Percentiles rank a stretch among this genome's conserved stretches.
Evolutionary conservation across 2,888 invertebrate species (phyloP).

Genomic region (Lycaena phlaeas): DNA sequence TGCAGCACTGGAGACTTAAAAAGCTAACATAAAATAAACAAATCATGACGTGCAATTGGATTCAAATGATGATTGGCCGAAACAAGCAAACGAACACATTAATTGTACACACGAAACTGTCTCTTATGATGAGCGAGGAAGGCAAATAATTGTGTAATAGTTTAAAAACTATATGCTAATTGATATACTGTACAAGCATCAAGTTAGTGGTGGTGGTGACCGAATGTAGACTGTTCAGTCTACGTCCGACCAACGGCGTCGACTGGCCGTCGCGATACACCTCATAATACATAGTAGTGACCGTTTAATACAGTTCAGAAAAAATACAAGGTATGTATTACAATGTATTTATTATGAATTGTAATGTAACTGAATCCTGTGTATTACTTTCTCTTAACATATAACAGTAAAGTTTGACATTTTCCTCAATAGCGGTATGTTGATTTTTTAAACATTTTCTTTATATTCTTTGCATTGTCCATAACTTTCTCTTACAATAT

Average conservation of each 20-base stretch:
- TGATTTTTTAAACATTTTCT: no score
- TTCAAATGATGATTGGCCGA: slow-evolving; percentile 1
- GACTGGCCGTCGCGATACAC: slow-evolving; percentile 36
- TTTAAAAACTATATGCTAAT: slow-evolving; percentile 1
- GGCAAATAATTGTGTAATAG: slow-evolving; percentile 4
- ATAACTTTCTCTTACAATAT: no score
- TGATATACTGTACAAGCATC: neutral
- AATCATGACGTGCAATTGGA: slow-evolving; percentile 12
- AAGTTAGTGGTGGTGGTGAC: slow-evolving; percentile 15
- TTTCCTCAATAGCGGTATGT: no score
- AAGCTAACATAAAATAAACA: slow-evolving; percentile 11
- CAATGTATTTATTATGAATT: no score
- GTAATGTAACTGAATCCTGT: no score
- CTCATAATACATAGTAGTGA: no score
- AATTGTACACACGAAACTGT: slow-evolving; percentile 1
- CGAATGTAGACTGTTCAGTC: slow-evolving; percentile 36
- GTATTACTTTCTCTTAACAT: no score
- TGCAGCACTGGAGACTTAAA: slow-evolving; percentile 6
- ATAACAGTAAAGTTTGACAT: no score
- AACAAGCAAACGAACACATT: neutral
- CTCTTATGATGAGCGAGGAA: neutral
- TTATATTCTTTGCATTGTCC: no score
- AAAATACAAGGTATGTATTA: no score
- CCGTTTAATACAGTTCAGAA: no score
- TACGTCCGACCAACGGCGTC: slow-evolving; percentile 44